Base-by-base conservation (phyloP, 2,888 invertebrate genomes). In the Gisinianus flammeolus region DNA sequence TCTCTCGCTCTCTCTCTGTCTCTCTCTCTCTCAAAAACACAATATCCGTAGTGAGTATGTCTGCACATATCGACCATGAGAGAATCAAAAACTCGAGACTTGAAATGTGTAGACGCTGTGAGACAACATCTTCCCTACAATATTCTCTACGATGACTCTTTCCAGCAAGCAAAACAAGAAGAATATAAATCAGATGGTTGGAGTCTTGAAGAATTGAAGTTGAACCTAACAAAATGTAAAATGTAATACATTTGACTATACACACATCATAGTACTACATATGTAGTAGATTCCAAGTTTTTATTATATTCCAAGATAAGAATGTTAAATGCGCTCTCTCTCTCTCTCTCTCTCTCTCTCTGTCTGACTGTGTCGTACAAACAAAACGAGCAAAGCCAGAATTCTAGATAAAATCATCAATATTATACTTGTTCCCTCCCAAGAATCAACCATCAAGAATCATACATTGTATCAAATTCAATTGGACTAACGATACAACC, bases 401-500 rank as follows among this genome's bases (percentile, higher is more conserved):
- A 44, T 6, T 6, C 44, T 44, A 4, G 44, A 44, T 44, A 44
- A 44, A 44, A 44, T 44, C 44, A 44, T 44, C 44, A 44, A 44
- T 44, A 44, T 6, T 19, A 44, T 44, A 44, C 12, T 44, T 44
- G 44, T 19, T 44, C 12, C 35, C 12, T 44, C 44, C 12, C 12
- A 44, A 44, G 44, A 44, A 44, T 44, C 44, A 44, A n/a, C n/a
- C n/a, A n/a, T n/a, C n/a, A n/a, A n/a, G n/a, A n/a, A n/a, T n/a
- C n/a, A n/a, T n/a, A n/a, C n/a, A n/a, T n/a, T n/a, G n/a, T n/a
- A n/a, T 22, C 62, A 24, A 62, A 62, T 62, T 28, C 62, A 24
- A 62, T 62, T 24, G 62, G 62, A 62, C n/a, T n/a, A n/a, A n/a
- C n/a, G n/a, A 62, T 26, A 62, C 62, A 62, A 62, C 28, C 24